Evolutionary conservation across 2,113 vertebrate genomes (phyloP).

Genomic region (Ameiurus melas): DNA sequence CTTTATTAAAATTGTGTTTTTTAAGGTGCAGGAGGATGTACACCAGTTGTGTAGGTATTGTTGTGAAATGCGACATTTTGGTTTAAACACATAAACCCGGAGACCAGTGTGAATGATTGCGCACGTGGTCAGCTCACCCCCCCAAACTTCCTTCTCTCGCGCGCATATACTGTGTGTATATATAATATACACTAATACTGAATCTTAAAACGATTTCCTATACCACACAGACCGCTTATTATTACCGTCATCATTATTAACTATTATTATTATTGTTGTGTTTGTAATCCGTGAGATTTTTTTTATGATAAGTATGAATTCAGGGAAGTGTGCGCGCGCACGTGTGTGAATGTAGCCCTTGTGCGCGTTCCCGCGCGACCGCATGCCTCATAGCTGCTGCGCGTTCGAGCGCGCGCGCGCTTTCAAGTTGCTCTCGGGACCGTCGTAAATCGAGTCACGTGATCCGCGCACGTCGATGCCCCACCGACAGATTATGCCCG

Average conservation of each 20-base stretch:
- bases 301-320: too few relatives aligned
- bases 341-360: not conserved
- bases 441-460: constrained; percentile 1
- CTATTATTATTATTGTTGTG: not conserved
- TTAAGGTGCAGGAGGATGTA: not conserved
- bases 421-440: not conserved
- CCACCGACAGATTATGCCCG: not conserved
- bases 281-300: too few relatives aligned
- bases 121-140: not conserved
- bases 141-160: too few relatives aligned
- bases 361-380: not conserved
- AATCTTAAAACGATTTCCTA: too few relatives aligned
- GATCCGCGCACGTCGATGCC: not conserved
- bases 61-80: not conserved
- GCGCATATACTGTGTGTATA: not conserved
- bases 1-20: not conserved
- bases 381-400: not conserved
- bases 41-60: not conserved
- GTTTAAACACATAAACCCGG: not conserved
- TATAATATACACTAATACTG: not conserved
- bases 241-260: not conserved
- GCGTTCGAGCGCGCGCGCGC: not conserved
- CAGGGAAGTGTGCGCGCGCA: not conserved
- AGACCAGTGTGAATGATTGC: not conserved
- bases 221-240: not conserved